Percentiles rank a stretch among this genome's conserved stretches.
Conservation (phyloP, 2,888 invertebrate species). For the Exephanes ischioxanthus region DNA sequence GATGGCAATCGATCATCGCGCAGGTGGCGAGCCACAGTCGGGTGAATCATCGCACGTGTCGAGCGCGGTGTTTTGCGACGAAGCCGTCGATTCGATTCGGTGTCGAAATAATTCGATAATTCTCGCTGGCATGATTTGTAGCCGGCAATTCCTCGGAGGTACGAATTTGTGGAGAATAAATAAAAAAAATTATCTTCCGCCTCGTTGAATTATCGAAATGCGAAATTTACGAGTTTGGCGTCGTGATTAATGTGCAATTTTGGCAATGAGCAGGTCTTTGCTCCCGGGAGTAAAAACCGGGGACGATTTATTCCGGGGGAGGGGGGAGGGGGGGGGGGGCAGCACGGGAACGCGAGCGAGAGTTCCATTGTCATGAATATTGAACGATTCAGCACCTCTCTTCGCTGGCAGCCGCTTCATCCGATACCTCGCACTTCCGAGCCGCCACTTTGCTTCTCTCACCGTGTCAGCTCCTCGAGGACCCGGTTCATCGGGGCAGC, state of each 20-base stretch:
- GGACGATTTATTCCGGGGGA: neutral
- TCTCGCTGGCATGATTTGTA: constrained; percentile 31
- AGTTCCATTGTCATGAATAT: constrained; percentile 75
- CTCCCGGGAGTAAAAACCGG: neutral
- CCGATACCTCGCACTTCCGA: neutral
- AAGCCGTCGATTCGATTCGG: neutral
- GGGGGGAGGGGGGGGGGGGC: neutral
- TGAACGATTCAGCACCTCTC: constrained; percentile 74
- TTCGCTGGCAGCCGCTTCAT: neutral
- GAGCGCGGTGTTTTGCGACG: neutral
- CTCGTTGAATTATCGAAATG: constrained; percentile 11
- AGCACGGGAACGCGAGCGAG: constrained; percentile 11
- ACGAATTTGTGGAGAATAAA: neutral
- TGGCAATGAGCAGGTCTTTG: constrained; percentile 5
- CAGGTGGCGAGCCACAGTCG: constrained; percentile 27
- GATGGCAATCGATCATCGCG: constrained; percentile 46
- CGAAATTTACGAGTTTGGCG: neutral
- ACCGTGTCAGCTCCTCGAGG: constrained; percentile 36
- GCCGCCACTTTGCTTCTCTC: constrained; percentile 17
- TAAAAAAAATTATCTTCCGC: neutral
- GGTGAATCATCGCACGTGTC: constrained; percentile 45
- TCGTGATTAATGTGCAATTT: neutral
- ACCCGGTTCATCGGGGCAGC: constrained; percentile 42
- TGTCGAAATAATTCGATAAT: constrained; percentile 3
- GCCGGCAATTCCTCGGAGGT: neutral